Evolutionary conservation across 2,797 vertebrate species (phyloP).

Genomic region (Peromyscus aztecus): DNA sequence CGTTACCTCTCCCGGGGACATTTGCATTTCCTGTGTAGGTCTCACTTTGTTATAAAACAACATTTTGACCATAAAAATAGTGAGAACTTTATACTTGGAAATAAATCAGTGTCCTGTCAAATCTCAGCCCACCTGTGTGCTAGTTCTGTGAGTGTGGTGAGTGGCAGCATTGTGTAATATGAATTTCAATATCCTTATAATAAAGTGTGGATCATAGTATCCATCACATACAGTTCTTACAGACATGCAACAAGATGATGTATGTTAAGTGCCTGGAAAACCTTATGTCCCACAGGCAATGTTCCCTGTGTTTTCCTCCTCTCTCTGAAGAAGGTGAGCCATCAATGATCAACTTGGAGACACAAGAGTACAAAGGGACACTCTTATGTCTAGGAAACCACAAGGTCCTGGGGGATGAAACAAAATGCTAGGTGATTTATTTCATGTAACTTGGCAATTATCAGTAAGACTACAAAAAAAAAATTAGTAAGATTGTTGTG

Average conservation of each 20-base stretch:
- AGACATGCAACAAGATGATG: background rate
- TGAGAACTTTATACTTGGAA: background rate
- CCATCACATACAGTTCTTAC: background rate
- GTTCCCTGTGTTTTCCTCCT: background rate
- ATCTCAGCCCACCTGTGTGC: background rate
- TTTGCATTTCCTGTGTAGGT: background rate
- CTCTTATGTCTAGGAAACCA: background rate
- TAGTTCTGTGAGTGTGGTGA: background rate
- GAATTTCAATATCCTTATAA: background rate
- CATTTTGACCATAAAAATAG: background rate
- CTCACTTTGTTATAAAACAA: background rate
- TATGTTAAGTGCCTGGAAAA: background rate
- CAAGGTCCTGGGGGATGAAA: background rate
- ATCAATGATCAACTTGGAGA: background rate
- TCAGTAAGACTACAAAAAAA: background rate
- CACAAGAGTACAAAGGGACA: background rate
- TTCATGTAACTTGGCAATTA: background rate
- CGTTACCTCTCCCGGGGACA: background rate
- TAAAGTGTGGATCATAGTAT: background rate
- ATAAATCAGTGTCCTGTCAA: background rate
- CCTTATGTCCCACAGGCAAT: fast-evolving
- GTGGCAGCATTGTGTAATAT: background rate
- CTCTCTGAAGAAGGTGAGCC: background rate
- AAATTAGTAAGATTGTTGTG: background rate
- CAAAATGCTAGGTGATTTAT: background rate